phyloP scores from a whole-genome alignment of 2,797 vertebrate genomes.

The Parotocinclus haroldoi region DNA sequence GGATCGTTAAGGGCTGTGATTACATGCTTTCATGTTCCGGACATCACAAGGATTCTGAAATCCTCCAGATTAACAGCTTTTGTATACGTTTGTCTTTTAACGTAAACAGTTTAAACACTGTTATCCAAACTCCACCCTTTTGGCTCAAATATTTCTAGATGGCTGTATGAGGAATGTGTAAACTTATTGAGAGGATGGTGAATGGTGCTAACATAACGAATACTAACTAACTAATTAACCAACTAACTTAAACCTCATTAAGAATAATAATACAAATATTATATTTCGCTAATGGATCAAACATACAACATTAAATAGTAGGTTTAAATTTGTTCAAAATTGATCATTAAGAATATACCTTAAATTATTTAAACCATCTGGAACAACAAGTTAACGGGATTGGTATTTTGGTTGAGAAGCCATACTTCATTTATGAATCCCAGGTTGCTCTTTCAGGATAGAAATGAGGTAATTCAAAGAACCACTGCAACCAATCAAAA shows the following conservation, averaged over 20 bases:
- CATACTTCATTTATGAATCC: constrained; percentile 69
- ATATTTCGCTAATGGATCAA: constrained; percentile 39
- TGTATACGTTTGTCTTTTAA: constrained; percentile 68
- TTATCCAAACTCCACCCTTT: constrained; percentile 63
- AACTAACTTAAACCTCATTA: constrained; percentile 56
- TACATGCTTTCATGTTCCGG: constrained; percentile 67
- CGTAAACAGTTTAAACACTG: constrained; percentile 65
- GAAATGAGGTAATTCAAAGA: constrained; percentile 55
- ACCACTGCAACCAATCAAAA: constrained; percentile 71
- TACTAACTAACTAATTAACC: too few relatives aligned
- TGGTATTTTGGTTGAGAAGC: constrained; percentile 62
- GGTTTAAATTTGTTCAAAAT: constrained; percentile 47
- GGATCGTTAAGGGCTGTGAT: constrained; percentile 63
- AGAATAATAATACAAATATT: constrained; percentile 36
- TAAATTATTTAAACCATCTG: constrained; percentile 70
- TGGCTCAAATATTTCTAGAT: constrained; percentile 58
- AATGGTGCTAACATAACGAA: constrained; percentile 51
- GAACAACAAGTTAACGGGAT: constrained; percentile 63
- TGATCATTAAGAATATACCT: constrained; percentile 64
- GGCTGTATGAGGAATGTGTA: constrained; percentile 52
- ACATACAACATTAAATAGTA: constrained; percentile 40
- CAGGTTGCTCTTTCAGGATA: constrained; percentile 57
- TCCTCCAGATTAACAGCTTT: constrained; percentile 63
- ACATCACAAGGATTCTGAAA: constrained; percentile 66
- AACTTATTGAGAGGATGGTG: constrained; percentile 40